These are phyloP conservation scores for Microcebus jonahi DNA, from an alignment of 2,113 vertebrate genomes.

Conservation along the genomic window DNA sequence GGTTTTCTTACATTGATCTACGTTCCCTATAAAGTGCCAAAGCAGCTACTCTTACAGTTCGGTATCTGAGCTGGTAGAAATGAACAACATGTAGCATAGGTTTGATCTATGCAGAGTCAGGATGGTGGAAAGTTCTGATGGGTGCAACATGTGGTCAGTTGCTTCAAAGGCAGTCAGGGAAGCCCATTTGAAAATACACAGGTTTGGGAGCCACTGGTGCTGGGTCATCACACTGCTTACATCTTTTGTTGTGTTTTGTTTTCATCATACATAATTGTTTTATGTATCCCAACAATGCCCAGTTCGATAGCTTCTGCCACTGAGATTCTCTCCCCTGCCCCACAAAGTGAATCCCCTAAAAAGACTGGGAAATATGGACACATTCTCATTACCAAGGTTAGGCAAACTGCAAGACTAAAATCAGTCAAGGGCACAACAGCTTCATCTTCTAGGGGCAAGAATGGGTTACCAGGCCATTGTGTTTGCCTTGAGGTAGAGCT, in stretches of 20 bases:
- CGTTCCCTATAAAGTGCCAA: not conserved
- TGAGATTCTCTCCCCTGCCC: not conserved
- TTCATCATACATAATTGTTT: not conserved
- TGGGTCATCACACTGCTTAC: not conserved
- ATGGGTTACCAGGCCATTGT: not conserved
- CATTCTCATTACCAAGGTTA: not conserved
- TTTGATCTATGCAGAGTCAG: not conserved
- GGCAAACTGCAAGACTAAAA: not conserved
- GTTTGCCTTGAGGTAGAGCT: not conserved
- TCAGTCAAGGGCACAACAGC: not conserved
- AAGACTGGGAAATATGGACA: not conserved
- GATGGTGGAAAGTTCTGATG: accelerated
- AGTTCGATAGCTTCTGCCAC: not conserved
- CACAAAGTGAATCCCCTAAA: not conserved
- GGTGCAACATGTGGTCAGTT: not conserved
- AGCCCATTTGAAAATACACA: too few species aligned
- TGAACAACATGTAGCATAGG: not conserved
- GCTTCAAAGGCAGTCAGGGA: not conserved
- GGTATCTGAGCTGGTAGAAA: not conserved
- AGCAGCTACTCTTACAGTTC: not conserved
- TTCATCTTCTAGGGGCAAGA: not conserved
- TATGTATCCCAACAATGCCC: not conserved
- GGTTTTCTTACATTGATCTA: conserved; percentile 10
- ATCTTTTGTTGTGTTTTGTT: not conserved
- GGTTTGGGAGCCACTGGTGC: not conserved